Conservation (phyloP, 2,797 vertebrate species). For the Numenius phaeopus region DNA sequence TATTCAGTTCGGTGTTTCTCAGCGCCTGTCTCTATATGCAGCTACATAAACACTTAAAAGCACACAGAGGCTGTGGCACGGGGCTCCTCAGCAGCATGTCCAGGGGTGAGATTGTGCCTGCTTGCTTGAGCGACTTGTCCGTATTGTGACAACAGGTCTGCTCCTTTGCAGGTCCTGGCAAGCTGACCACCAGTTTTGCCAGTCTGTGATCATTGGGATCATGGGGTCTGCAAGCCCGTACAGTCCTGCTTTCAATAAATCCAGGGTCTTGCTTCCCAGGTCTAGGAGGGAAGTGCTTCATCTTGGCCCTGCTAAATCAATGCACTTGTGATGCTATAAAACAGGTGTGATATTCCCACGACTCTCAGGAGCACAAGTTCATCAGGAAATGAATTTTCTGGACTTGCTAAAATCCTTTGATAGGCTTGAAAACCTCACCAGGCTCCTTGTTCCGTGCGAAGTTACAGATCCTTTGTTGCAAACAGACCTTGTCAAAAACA, state of each 20-base stretch:
- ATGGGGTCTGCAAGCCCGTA: rapidly evolving
- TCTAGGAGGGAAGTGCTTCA: background rate
- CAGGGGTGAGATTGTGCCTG: rapidly evolving
- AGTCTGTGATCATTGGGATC: background rate
- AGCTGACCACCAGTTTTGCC: background rate
- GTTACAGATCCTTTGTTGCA: background rate
- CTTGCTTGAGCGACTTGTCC: background rate
- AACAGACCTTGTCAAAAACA: background rate
- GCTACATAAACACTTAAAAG: background rate
- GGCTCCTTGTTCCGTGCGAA: rapidly evolving
- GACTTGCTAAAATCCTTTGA: background rate
- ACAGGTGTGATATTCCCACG: background rate
- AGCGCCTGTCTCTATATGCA: background rate
- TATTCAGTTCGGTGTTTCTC: background rate
- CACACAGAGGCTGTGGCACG: rapidly evolving
- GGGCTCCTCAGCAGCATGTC: background rate
- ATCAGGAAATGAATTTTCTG: background rate
- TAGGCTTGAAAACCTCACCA: background rate
- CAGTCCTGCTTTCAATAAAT: background rate
- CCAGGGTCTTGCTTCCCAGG: background rate
- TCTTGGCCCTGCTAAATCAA: background rate
- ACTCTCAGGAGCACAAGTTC: background rate
- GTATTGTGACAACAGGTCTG: background rate
- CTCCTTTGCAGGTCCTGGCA: background rate
- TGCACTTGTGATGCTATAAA: background rate